Evolutionary conservation across 2,113 vertebrate genomes (phyloP), one percentile per base, ranked within the genome.

Genomic region (Origma solitaria): DNA sequence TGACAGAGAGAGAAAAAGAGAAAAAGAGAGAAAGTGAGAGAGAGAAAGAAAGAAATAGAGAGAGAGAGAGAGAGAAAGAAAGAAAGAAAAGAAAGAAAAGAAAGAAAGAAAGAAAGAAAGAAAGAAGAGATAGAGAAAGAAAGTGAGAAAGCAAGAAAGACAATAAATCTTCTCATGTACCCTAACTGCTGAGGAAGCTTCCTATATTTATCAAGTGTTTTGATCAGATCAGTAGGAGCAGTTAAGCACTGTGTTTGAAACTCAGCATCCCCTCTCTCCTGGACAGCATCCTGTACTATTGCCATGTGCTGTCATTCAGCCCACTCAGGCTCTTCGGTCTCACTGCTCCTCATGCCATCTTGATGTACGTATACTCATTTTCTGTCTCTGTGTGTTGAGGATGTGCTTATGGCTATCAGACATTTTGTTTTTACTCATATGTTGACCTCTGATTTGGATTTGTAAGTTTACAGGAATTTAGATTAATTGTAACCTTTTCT

Each of bases 61-160:
- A 15, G 5, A 18, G 2, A 30, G 4, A 8, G 1, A 23, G 5
- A 8, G 2, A 31, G 10, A 10, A 1, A 65, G 6, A 11, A 1
- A 35, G 4, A 8, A 5, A 42, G 3, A 4, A 18, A 10, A 42
- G 11, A 33, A 3, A 44, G 49, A 8, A 20, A 1, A 38, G 8
- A 42, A 0, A 10, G 9, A 53, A 0, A 33, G 3, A 7, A 7
- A 7, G 7, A 30, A 7, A 21, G 13, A 22, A 9, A 23, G 23
- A 31, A 15, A 15, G 6, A 16, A 17, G 7, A 9, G 2, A 16
- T 4, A 11, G 1, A 19, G 8, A n/a, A 2, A 11, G 22, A 37
- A 25, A 37, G 30, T 8, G 30, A 47, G 15, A 27, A 13, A 27
- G 14, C 25, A 16, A 42, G 9, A 30, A 13, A 42, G 38, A 7